Evolutionary conservation across 2,888 invertebrate species (phyloP), one percentile per base, ranked within the genome.

Genomic region (Perdita meconis): DNA sequence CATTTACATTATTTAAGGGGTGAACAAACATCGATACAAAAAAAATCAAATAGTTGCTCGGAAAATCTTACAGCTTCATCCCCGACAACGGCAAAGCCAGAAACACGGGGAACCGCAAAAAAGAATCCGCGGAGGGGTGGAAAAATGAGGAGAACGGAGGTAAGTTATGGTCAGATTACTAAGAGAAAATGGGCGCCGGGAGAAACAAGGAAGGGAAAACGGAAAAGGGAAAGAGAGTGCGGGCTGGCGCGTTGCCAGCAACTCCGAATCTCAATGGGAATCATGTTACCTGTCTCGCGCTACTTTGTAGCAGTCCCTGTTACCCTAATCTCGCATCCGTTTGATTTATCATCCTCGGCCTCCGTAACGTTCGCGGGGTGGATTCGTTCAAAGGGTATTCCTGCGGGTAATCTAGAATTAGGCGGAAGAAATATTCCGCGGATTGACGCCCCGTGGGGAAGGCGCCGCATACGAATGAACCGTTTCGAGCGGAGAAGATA

Each of bases 211-310:
- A 64, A 42, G 42, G 38, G 47, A 47, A 36, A 6, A 30, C 3
- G 30, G 30, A 30, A 30, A 30, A 30, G 38, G 53, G 69, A 36
- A 38, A 30, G 55, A 57, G 53, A 53, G 36, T 19, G 30, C 10
- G 47, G 44, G 8, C 6, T 75, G 78, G 75, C 75, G 19, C 42
- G 68, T 26, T 40, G 80, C 78, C 80, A 74, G 50, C 40, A 13
- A 40, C 53, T 56, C 36, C 53, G 83, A 80, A 86, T 84, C 85
- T 83, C 82, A 77, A 83, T 83, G 83, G 83, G 83, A 87, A 87
- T 88, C 87, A 83, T 87, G 85, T 87, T 87, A 84, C 81, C 83
- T 80, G 86, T 86, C 82, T 82, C 81, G 72, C 70, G 75, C 85
- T 80, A 79, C 83, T 84, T 81, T 78, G 86, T 72, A 82, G 66